Evolutionary conservation across 2,888 invertebrate species (phyloP), one percentile per base, ranked within the genome.

Genomic region (Chorisops tibialis): DNA sequence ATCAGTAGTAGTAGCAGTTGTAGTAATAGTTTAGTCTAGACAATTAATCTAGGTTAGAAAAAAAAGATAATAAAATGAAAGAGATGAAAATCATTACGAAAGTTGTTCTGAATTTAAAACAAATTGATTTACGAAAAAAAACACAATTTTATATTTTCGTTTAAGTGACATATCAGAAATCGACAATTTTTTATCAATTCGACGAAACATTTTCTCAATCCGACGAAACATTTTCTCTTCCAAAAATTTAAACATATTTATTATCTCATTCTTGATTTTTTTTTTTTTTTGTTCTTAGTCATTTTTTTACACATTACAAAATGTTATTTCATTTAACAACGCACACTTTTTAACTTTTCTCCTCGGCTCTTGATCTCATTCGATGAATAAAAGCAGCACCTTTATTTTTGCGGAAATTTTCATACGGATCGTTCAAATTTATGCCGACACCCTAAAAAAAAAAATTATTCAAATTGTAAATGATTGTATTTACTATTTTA

Each of bases 341-440:
- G 12, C n/a, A 21, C 9, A 18, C 19, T 48, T 48, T 63, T 68
- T 69, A 70, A 59, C 70, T 76, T 69, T 85, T 79, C 74, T 91
- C 91, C 68, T 94, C 87, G 16, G 91, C 91, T 74, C 94, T 83
- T 47, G 93, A 91, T 76, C 93, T 91, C 94, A 95, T 95, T 71
- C 95, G 83, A 66, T 93, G 92, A 66, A 95, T 94, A 81, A 94
- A 95, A 68, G 94, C 93, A 72, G 93, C 93, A 63, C 94, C 94
- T 80, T 94, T 94, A 79, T 91, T 93, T 81, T 97, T 97, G 69
- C 97, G 85, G 80, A 96, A 97, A 80, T 93, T 94, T 79, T 97
- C 97, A 74, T 96, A 97, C 0, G 96, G 96, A 80, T 97, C 97
- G 74, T 92, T 93, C 65, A 93, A 80, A 76, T 91, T 91, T 67